A percentile compares a stretch with the other conserved stretches of the same genome.
These are phyloP conservation scores for Calameuta idolon DNA, from an alignment of 2,888 invertebrate species.

Conservation along the genomic window DNA sequence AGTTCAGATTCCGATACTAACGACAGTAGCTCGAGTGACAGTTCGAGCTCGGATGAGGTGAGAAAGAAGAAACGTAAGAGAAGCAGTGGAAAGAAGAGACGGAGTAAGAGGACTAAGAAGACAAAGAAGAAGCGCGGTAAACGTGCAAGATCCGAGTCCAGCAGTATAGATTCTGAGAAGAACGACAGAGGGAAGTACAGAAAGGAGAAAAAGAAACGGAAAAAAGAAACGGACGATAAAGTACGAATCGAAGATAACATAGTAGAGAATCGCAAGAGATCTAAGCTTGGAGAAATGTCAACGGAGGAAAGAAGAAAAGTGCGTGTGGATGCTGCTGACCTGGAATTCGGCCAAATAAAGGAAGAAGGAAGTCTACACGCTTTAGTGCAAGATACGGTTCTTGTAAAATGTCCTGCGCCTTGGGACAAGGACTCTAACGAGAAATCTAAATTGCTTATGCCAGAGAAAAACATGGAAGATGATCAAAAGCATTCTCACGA, in stretches of 20 bases:
- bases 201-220: conserved; percentile 12
- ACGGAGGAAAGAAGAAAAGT: conserved; percentile 2
- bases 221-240: conserved; percentile 3
- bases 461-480: neutral
- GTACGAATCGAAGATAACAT: neutral
- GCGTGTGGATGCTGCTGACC: neutral
- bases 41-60: conserved; percentile 42
- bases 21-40: conserved; percentile 48
- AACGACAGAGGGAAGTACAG: conserved; percentile 4
- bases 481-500: neutral
- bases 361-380: neutral
- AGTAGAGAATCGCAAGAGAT: neutral
- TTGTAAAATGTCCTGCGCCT: neutral
- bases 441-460: neutral
- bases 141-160: conserved; percentile 48
- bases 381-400: neutral
- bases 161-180: conserved; percentile 50
- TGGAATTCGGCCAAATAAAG: neutral
- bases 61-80: conserved; percentile 37
- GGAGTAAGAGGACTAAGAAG: conserved; percentile 41
- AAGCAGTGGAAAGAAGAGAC: conserved; percentile 44
- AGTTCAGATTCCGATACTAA: conserved; percentile 49
- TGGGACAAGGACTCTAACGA: neutral
- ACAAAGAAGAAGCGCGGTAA: conserved; percentile 50
- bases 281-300: conserved; percentile 2